These are phyloP conservation scores for Xerus rutilus DNA, from an alignment of 2,797 vertebrate genomes.

Conservation along the genomic window DNA sequence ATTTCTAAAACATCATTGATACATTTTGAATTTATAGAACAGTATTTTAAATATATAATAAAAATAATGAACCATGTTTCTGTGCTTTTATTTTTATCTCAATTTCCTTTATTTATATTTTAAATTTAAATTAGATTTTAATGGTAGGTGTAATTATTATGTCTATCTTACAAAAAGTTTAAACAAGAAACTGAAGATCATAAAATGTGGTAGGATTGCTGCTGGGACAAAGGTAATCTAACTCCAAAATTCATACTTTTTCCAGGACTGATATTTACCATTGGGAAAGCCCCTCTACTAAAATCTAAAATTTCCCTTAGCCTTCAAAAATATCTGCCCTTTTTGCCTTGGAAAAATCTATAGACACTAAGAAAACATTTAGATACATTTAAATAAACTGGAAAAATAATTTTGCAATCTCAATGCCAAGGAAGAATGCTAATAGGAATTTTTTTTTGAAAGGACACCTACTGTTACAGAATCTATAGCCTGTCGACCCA, in stretches of 20 bases:
- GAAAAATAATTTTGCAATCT: constrained; percentile 35
- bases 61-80: not conserved
- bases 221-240: not conserved
- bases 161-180: not conserved
- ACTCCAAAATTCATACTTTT: not conserved
- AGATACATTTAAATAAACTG: constrained; percentile 4
- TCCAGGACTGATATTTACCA: not conserved
- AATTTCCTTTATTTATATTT: not conserved
- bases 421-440: not conserved
- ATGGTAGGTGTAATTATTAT: not conserved
- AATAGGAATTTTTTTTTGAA: constrained; percentile 16
- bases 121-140: no score
- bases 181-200: not conserved
- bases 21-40: not conserved
- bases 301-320: not conserved
- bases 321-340: not conserved
- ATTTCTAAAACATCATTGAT: constrained; percentile 25
- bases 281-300: not conserved
- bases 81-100: constrained; percentile 51
- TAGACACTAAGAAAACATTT: not conserved
- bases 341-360: not conserved
- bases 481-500: not conserved
- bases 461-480: not conserved
- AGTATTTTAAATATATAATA: not conserved
- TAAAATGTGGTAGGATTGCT: not conserved